A percentile compares a stretch with the other conserved stretches of the same genome.
Evolutionary conservation across 2,797 vertebrate genomes (phyloP).

Genomic region (Brachyalestes nurse): DNA sequence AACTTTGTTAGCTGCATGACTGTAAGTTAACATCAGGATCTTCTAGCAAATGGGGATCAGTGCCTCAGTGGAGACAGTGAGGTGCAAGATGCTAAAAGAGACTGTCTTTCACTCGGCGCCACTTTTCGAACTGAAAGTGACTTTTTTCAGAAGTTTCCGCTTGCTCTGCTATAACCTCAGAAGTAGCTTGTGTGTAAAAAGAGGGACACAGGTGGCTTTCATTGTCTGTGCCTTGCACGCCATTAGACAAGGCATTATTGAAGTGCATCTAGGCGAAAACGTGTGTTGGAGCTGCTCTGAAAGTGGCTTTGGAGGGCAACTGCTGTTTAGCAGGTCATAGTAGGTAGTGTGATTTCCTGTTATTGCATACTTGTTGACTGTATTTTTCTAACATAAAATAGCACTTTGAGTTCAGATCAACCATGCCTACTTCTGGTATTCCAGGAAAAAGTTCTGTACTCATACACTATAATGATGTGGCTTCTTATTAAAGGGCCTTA

Average conservation of each 20-base stretch:
- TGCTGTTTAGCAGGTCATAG: not conserved
- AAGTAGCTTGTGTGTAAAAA: not conserved
- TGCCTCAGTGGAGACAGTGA: not conserved
- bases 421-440: not conserved
- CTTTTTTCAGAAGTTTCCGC: slow-evolving; percentile 23
- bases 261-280: not conserved
- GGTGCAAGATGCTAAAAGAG: not conserved
- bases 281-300: not conserved
- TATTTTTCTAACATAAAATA: slow-evolving; percentile 8
- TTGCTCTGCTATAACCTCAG: slow-evolving; percentile 21
- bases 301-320: not conserved
- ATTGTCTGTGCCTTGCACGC: not conserved
- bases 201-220: slow-evolving; percentile 9
- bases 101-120: not conserved
- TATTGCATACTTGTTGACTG: not conserved
- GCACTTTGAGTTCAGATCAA: not conserved
- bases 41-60: not conserved
- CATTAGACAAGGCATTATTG: not conserved
- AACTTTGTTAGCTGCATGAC: not conserved
- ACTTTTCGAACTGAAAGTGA: slow-evolving; percentile 19
- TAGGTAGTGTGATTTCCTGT: slow-evolving; percentile 19
- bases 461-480: no score
- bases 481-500: no score
- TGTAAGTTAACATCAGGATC: not conserved
- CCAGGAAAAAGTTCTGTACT: not conserved